phyloP scores from a whole-genome alignment of 2,888 invertebrate genomes.

The Micropterix aruncella region DNA sequence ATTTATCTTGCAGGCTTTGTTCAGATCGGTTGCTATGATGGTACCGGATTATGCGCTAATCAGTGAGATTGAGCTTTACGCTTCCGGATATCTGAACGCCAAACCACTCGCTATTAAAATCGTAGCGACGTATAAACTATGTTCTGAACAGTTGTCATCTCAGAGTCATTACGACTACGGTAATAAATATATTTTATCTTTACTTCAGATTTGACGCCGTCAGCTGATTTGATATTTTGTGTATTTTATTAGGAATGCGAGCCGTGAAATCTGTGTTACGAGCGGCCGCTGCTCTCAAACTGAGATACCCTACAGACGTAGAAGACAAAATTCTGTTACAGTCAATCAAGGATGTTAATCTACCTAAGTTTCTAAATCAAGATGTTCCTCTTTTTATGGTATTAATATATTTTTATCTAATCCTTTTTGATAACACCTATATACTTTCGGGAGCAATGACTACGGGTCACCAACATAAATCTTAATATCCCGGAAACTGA shows the following conservation, averaged over 20 bases:
- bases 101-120: slow-evolving; percentile 85
- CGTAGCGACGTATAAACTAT: slow-evolving; percentile 84
- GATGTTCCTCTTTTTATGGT: slow-evolving; percentile 79
- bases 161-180: slow-evolving; percentile 95
- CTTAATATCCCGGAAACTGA: no score
- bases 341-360: slow-evolving; percentile 87
- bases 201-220: slow-evolving; percentile 1
- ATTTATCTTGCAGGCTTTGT: slow-evolving; percentile 48
- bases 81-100: slow-evolving; percentile 82
- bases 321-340: slow-evolving; percentile 79
- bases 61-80: slow-evolving; percentile 87
- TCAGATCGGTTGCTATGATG: slow-evolving; percentile 96
- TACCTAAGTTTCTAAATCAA: slow-evolving; percentile 84
- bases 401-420: no score
- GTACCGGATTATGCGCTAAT: slow-evolving; percentile 93
- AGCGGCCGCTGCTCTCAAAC: slow-evolving; percentile 82
- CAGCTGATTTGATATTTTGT: slow-evolving; percentile 1
- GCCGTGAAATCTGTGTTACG: slow-evolving; percentile 89
- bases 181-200: slow-evolving; percentile 15
- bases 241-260: slow-evolving; percentile 60
- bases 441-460: no score
- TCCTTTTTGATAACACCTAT: no score
- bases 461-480: no score
- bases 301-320: slow-evolving; percentile 75
- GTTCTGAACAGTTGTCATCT: slow-evolving; percentile 86